Conservation (phyloP, 1,140 invertebrate genomes). For the Batillaria attramentaria region DNA sequence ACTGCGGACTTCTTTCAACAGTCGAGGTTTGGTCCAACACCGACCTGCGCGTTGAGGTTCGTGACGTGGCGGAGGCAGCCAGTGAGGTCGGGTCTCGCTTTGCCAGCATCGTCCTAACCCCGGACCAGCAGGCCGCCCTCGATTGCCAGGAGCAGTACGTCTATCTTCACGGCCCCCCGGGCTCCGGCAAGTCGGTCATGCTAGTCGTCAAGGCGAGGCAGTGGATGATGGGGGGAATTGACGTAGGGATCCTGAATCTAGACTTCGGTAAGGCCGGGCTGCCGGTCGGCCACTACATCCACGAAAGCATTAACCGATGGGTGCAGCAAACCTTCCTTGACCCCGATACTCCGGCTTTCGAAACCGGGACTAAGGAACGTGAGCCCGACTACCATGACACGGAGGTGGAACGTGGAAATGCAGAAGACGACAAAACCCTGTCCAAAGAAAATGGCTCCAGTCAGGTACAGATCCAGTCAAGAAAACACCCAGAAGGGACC, state of each 20-base stretch:
- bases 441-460: too few species aligned
- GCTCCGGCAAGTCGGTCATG: neutral
- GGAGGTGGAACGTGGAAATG: too few species aligned
- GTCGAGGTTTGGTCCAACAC: neutral
- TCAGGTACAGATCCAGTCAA: too few species aligned
- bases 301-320: neutral
- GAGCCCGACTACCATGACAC: too few species aligned
- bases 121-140: neutral
- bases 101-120: neutral
- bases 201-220: neutral
- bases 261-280: neutral
- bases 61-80: neutral
- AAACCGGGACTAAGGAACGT: too few species aligned
- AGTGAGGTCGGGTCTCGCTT: neutral
- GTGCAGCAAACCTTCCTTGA: neutral
- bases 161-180: neutral
- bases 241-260: neutral
- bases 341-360: too few species aligned
- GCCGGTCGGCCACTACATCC: slow-evolving; percentile 4
- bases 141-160: neutral
- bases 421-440: too few species aligned
- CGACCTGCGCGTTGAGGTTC: neutral
- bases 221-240: neutral
- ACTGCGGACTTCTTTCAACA: neutral
- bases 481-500: too few species aligned